Evolutionary conservation across 1,140 invertebrate species (phyloP).

Genomic region (Cyclargus thomasi): DNA sequence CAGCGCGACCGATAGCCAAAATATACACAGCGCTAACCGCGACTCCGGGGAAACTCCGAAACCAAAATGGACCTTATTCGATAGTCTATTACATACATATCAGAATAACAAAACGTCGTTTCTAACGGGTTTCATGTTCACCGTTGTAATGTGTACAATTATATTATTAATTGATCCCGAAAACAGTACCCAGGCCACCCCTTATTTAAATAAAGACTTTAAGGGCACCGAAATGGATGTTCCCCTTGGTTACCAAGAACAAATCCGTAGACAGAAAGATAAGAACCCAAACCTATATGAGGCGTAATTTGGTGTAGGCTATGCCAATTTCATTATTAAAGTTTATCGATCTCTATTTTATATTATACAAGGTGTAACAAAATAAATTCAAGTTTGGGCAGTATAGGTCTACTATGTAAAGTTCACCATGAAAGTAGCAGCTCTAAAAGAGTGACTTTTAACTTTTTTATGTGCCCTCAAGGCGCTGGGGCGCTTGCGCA

Average conservation of each 20-base stretch:
- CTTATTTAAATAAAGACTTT: slow-evolving; percentile 32
- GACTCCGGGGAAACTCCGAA: slow-evolving; percentile 38
- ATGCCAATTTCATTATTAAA: neutral
- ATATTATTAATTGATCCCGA: slow-evolving; percentile 29
- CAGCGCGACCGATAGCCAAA: slow-evolving; percentile 37
- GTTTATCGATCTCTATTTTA: too few relatives aligned
- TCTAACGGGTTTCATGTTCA: slow-evolving; percentile 40
- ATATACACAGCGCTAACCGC: slow-evolving; percentile 52
- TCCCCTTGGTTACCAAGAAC: slow-evolving; percentile 45
- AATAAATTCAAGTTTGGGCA: too few relatives aligned
- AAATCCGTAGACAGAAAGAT: slow-evolving; percentile 41
- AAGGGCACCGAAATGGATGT: slow-evolving; percentile 32
- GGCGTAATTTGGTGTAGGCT: slow-evolving; percentile 29
- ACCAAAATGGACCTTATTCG: slow-evolving; percentile 47
- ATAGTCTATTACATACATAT: slow-evolving; percentile 45
- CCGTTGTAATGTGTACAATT: slow-evolving; percentile 27
- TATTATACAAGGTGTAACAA: too few relatives aligned
- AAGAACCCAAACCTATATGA: slow-evolving; percentile 57
- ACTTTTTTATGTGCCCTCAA: too few relatives aligned
- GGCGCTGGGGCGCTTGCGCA: too few relatives aligned
- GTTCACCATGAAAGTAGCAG: too few relatives aligned
- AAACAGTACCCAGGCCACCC: slow-evolving; percentile 28
- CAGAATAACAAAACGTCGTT: slow-evolving; percentile 41
- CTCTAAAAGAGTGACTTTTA: too few relatives aligned
- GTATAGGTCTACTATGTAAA: too few relatives aligned